phyloP scores from a whole-genome alignment of 2,888 invertebrate species.

The Drosophila paramelanica region DNA sequence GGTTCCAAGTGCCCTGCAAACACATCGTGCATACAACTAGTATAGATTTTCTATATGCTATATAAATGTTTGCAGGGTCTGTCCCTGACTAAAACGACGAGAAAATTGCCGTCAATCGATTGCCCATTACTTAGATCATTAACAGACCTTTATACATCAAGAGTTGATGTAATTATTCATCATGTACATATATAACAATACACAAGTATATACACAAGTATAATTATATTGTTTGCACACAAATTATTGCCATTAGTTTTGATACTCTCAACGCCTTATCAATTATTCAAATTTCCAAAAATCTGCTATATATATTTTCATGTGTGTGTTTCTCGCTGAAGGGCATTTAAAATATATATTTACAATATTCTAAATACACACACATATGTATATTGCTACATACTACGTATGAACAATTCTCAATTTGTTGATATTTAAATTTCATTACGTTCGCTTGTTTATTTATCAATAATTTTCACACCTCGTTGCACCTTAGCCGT shows the following conservation, averaged over 20 bases:
- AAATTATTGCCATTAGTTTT: not conserved
- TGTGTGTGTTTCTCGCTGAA: constrained; percentile 27
- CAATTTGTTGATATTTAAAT: constrained; percentile 35
- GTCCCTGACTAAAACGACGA: constrained; percentile 40
- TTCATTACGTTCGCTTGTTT: constrained; percentile 33
- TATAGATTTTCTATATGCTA: not conserved
- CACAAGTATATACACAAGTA: not conserved
- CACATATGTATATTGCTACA: not conserved
- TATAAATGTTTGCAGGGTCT: constrained; percentile 23
- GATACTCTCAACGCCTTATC: not conserved
- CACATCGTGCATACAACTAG: constrained; percentile 23
- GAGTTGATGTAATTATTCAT: too few relatives aligned
- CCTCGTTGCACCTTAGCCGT: constrained; percentile 32
- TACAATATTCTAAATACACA: constrained; percentile 18
- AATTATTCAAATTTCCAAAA: not conserved
- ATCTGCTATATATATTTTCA: constrained; percentile 1
- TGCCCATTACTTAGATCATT: constrained; percentile 21
- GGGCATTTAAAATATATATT: constrained; percentile 41
- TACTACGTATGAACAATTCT: constrained; percentile 14
- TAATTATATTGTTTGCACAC: not conserved
- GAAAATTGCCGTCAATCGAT: constrained; percentile 57
- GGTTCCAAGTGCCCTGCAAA: constrained; percentile 53
- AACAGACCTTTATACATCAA: constrained; percentile 1
- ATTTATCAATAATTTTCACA: constrained; percentile 48
- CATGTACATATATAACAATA: not conserved